Evolutionary conservation across 2,888 invertebrate genomes (phyloP).

Genomic region (Siphonodentalium dalli): DNA sequence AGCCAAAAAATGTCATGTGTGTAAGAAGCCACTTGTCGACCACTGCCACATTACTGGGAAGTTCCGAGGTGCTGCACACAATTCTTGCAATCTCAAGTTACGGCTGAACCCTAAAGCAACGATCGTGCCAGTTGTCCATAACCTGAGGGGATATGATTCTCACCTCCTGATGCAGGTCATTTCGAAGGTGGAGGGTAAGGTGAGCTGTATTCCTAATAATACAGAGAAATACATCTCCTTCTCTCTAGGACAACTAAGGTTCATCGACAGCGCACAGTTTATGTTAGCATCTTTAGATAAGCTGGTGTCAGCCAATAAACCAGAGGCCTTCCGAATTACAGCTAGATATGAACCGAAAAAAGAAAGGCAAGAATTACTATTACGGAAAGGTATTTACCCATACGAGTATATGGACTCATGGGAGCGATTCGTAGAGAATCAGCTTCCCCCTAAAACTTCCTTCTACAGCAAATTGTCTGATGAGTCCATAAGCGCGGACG

Average conservation of each 20-base stretch:
- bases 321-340: slow-evolving; percentile 6
- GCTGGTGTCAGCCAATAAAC: background rate
- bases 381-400: no score
- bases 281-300: slow-evolving; percentile 2
- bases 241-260: slow-evolving; percentile 32
- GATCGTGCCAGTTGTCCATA: slow-evolving; percentile 11
- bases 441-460: slow-evolving; percentile 23
- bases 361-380: slow-evolving; percentile 2
- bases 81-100: no score
- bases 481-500: slow-evolving; percentile 26
- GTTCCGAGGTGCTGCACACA: no score
- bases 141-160: no score
- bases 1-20: no score
- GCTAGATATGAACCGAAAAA: background rate
- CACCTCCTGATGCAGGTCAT: no score
- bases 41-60: no score
- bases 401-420: slow-evolving; percentile 47
- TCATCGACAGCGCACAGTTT: slow-evolving; percentile 23
- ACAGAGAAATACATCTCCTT: slow-evolving; percentile 34
- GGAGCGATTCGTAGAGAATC: slow-evolving; percentile 35
- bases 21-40: no score
- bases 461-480: slow-evolving; percentile 25
- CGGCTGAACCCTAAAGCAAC: slow-evolving; percentile 13
- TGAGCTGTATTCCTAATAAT: no score
- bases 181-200: no score